Percentiles rank a stretch among this genome's conserved stretches.
phyloP scores from a whole-genome alignment of 1,140 invertebrate genomes.

The Orchesella cincta region DNA sequence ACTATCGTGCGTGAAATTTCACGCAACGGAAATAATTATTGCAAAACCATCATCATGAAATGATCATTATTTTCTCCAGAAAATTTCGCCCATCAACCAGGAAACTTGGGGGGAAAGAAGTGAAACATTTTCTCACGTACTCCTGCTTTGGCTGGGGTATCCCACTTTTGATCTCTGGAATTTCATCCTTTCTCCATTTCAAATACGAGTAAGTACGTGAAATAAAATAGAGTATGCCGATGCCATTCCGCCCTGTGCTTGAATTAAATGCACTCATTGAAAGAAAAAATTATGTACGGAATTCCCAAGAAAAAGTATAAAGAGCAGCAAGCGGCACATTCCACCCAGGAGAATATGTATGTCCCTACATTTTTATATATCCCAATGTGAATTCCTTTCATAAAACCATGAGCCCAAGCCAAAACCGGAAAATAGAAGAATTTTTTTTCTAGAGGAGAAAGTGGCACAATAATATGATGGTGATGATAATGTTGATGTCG shows the following conservation, averaged over 20 bases:
- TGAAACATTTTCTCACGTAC: neutral
- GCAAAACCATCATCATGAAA: no score
- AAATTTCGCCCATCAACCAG: neutral
- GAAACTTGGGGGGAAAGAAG: neutral
- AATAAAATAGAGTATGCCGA: neutral
- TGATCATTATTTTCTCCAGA: neutral
- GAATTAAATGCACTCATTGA: neutral
- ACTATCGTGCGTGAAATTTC: no score
- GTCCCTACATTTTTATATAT: no score
- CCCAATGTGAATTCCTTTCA: no score
- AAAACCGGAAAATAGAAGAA: no score
- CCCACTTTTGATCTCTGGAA: neutral
- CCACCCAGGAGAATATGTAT: neutral
- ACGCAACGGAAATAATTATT: no score
- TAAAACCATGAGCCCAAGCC: no score
- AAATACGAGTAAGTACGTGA: slow-evolving; percentile 8
- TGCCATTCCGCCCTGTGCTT: no score
- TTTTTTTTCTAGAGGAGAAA: no score
- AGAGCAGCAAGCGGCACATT: neutral
- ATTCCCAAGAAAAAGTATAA: neutral
- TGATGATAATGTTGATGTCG: no score
- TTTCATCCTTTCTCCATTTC: slow-evolving; percentile 9
- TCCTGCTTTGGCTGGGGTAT: slow-evolving; percentile 14
- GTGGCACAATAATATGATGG: no score
- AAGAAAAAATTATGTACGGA: no score